Conservation (phyloP, 2,113 vertebrate genomes). For the Microtus montanus region DNA sequence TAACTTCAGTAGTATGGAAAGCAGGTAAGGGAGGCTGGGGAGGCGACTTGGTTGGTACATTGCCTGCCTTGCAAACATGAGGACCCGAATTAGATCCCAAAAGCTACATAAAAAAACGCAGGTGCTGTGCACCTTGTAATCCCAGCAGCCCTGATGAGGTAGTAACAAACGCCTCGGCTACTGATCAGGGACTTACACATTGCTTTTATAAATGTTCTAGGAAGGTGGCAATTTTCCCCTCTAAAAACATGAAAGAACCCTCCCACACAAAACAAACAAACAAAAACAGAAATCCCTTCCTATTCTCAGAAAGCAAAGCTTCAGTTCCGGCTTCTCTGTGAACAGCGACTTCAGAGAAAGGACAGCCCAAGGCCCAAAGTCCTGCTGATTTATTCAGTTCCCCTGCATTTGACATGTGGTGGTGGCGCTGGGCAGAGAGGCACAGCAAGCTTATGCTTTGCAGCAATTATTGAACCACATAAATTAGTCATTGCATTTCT, state of each 20-base stretch:
- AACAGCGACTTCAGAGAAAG: not conserved
- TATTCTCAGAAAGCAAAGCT: not conserved
- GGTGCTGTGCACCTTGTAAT: not conserved
- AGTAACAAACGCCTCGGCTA: not conserved
- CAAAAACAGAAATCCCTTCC: not conserved
- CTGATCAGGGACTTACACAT: not conserved
- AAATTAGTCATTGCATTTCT: slow-evolving; percentile 9
- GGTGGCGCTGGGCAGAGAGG: not conserved
- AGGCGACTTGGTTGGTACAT: not conserved
- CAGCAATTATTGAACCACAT: not conserved
- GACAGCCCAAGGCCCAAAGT: not conserved
- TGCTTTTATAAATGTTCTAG: not conserved
- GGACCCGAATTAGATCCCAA: not conserved
- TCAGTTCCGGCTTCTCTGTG: not conserved
- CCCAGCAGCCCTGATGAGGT: not conserved
- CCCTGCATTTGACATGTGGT: no score
- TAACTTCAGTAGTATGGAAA: not conserved
- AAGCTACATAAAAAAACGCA: not conserved
- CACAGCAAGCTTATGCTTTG: not conserved
- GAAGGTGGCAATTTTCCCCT: not conserved
- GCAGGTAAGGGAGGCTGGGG: not conserved
- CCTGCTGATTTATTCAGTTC: not conserved
- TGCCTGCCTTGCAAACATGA: not conserved
- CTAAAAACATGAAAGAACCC: not conserved
- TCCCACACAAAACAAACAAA: not conserved